Conservation (phyloP, 2,888 invertebrate genomes). For the Koerneria pararmatus region DNA sequence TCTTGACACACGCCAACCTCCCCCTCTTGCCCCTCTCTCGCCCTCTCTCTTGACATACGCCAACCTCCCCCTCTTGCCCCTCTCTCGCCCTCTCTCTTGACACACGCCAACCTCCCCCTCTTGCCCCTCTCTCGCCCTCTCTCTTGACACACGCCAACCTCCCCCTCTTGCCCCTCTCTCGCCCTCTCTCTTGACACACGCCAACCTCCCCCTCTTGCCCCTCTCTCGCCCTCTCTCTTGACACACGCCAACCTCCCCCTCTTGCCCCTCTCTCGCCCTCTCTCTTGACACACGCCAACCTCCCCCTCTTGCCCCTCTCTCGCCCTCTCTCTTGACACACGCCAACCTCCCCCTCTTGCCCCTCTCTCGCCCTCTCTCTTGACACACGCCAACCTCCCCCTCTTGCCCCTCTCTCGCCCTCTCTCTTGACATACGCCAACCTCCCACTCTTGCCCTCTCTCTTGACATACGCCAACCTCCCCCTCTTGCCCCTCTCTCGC, state of each 20-base stretch:
- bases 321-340: constrained; percentile 7
- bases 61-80: not conserved
- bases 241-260: too few relatives aligned
- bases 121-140: constrained; percentile 2
- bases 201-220: too few relatives aligned
- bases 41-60: not conserved
- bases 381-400: not conserved
- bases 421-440: too few relatives aligned
- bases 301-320: too few relatives aligned
- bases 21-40: constrained; percentile 1
- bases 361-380: constrained; percentile 1
- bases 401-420: constrained; percentile 14
- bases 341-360: constrained; percentile 9
- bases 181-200: too few relatives aligned
- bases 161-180: too few relatives aligned
- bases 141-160: too few relatives aligned
- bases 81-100: constrained; percentile 7
- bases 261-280: constrained; percentile 1
- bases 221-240: too few relatives aligned
- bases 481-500: constrained; percentile 11
- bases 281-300: too few relatives aligned
- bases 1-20: not conserved
- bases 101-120: constrained; percentile 5
- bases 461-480: not conserved
- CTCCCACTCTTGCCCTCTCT: too few relatives aligned